Percentiles rank a stretch among this genome's conserved stretches.
Evolutionary conservation across 30 jellyfish, hydroid and myxozoan species (phyloP).

Genomic region (Hydractinia echinata): DNA sequence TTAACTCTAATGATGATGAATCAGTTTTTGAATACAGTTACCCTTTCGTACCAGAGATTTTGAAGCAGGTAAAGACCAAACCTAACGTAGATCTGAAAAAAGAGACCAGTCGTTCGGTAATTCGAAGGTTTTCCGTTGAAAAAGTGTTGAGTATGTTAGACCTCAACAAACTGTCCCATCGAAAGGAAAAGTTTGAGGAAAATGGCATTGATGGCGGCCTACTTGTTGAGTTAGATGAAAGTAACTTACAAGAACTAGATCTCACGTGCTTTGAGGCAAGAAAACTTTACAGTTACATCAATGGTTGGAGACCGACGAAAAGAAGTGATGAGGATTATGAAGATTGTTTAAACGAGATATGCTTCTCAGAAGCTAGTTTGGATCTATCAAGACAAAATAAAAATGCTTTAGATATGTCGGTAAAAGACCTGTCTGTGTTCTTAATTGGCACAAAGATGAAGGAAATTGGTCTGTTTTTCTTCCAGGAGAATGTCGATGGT

Average conservation of each 20-base stretch:
- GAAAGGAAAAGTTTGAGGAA: background rate
- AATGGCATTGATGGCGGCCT: slow-evolving; percentile 34
- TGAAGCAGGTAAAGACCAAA: too few species aligned
- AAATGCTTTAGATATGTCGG: background rate
- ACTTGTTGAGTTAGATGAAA: slow-evolving; percentile 25
- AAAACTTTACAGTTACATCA: slow-evolving; percentile 28
- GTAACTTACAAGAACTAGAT: slow-evolving; percentile 28
- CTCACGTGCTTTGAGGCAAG: slow-evolving; percentile 57
- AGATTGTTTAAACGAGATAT: background rate
- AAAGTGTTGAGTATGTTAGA: background rate
- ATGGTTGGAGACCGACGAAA: slow-evolving; percentile 51
- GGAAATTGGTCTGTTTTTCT: background rate
- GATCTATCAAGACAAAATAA: background rate
- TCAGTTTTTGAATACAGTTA: too few species aligned
- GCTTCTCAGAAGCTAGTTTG: background rate
- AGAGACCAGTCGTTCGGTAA: too few species aligned
- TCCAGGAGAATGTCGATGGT: background rate
- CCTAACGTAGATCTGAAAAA: too few species aligned
- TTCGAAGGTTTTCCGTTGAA: background rate
- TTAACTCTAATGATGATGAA: too few species aligned
- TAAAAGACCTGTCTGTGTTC: background rate
- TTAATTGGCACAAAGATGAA: background rate
- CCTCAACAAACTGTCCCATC: background rate
- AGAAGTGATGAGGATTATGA: background rate
- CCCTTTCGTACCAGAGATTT: too few species aligned